Evolutionary conservation across 2,888 invertebrate species (phyloP).

Genomic region (Lycaena phlaeas): DNA sequence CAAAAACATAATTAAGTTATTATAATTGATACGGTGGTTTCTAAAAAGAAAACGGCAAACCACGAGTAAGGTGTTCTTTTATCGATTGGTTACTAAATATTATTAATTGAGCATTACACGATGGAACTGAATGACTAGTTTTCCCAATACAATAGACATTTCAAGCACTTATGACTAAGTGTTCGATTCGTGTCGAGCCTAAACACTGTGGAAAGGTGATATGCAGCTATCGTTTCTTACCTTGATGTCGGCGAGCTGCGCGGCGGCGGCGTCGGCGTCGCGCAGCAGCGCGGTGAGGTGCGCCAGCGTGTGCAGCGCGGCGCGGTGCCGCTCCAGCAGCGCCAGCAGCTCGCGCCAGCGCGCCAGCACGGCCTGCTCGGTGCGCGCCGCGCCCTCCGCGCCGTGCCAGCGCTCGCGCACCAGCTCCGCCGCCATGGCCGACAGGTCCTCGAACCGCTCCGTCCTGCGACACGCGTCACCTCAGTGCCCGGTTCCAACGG

Average conservation of each 20-base stretch:
- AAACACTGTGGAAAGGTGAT: no score
- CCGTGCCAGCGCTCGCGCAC: slow-evolving; percentile 94
- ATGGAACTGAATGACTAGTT: no score
- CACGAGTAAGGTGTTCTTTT: no score
- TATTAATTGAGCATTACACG: no score
- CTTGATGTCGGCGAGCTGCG: slow-evolving; percentile 88
- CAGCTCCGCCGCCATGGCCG: slow-evolving; percentile 93
- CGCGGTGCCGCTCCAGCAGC: slow-evolving; percentile 86
- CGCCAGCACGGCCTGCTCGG: slow-evolving; percentile 84
- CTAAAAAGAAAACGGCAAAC: no score
- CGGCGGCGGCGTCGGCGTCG: slow-evolving; percentile 91
- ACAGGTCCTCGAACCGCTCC: slow-evolving; percentile 94
- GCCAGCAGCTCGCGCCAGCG: slow-evolving; percentile 91
- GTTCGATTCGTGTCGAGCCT: no score
- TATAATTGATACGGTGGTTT: no score
- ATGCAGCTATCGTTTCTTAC: slow-evolving; percentile 44
- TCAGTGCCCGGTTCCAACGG: no score
- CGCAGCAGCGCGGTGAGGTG: slow-evolving; percentile 90
- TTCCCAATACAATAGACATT: no score
- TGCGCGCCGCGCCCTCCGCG: slow-evolving; percentile 80
- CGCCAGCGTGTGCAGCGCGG: slow-evolving; percentile 83
- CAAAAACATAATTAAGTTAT: no score
- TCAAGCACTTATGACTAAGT: no score
- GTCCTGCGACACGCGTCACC: slow-evolving; percentile 61
- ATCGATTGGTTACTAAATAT: no score